Evolutionary conservation across 2,113 vertebrate genomes (phyloP).

Genomic region (Crocuta crocuta): DNA sequence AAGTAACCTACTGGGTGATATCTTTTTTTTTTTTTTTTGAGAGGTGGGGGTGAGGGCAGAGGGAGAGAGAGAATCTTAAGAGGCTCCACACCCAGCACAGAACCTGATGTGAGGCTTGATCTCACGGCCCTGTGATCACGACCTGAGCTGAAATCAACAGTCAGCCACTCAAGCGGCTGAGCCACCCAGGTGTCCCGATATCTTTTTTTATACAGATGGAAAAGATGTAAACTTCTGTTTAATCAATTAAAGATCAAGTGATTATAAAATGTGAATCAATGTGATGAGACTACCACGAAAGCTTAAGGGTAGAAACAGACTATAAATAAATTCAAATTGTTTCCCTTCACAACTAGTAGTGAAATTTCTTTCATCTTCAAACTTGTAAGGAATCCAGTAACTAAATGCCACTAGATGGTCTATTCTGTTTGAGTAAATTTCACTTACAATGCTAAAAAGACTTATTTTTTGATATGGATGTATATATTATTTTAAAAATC

Average conservation of each 20-base stretch:
- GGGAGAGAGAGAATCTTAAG: too few relatives aligned
- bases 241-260: constrained; percentile 26
- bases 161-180: too few relatives aligned
- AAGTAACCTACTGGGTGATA: not conserved
- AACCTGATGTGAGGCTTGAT: too few relatives aligned
- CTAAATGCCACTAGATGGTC: not conserved
- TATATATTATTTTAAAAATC: constrained; percentile 11
- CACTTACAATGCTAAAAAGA: not conserved
- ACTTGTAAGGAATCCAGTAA: not conserved
- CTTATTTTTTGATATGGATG: not conserved
- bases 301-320: not conserved
- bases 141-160: too few relatives aligned
- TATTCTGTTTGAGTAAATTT: not conserved
- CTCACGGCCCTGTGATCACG: too few relatives aligned
- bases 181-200: too few relatives aligned
- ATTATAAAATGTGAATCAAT: constrained; percentile 43
- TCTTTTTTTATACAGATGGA: not conserved
- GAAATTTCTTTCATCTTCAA: not conserved
- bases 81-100: too few relatives aligned
- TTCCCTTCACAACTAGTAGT: not conserved
- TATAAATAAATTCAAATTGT: not conserved
- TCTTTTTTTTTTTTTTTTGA: not conserved
- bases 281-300: not conserved
- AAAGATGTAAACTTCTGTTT: constrained; percentile 9
- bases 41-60: too few relatives aligned